These are phyloP conservation scores for Pomacea canaliculata DNA, from an alignment of 2,888 invertebrate genomes.

Conservation along the genomic window DNA sequence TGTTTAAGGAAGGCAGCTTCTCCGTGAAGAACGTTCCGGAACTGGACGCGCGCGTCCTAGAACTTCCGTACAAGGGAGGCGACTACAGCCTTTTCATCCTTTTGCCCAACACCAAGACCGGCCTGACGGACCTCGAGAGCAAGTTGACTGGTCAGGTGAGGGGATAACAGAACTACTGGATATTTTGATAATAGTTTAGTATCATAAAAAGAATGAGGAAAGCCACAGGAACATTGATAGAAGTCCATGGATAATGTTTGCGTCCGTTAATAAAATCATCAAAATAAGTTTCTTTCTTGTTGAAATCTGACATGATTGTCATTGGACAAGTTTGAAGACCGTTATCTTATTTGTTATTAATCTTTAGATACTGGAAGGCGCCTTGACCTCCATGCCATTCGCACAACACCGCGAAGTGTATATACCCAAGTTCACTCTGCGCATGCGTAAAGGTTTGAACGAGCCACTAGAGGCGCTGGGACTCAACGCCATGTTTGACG, in stretches of 20 bases:
- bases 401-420: neutral
- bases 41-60: neutral
- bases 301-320: too few relatives aligned
- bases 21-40: neutral
- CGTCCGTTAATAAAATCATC: too few relatives aligned
- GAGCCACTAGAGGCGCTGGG: neutral
- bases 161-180: too few relatives aligned
- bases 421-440: neutral
- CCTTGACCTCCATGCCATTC: neutral
- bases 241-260: too few relatives aligned
- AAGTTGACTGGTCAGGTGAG: neutral
- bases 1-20: neutral
- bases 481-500: neutral
- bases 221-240: too few relatives aligned
- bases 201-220: too few relatives aligned
- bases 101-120: neutral
- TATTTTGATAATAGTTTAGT: too few relatives aligned
- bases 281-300: too few relatives aligned
- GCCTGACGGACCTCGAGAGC: neutral
- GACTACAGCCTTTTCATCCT: neutral
- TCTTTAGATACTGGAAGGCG: neutral
- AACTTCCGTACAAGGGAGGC: conserved; percentile 2
- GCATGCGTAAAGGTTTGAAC: neutral
- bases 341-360: too few relatives aligned
- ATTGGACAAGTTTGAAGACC: too few relatives aligned